Percentiles rank a stretch among this genome's conserved stretches.
phyloP scores from a whole-genome alignment of 53 echinoderm and acorn worm species.

The Antedon mediterranea region DNA sequence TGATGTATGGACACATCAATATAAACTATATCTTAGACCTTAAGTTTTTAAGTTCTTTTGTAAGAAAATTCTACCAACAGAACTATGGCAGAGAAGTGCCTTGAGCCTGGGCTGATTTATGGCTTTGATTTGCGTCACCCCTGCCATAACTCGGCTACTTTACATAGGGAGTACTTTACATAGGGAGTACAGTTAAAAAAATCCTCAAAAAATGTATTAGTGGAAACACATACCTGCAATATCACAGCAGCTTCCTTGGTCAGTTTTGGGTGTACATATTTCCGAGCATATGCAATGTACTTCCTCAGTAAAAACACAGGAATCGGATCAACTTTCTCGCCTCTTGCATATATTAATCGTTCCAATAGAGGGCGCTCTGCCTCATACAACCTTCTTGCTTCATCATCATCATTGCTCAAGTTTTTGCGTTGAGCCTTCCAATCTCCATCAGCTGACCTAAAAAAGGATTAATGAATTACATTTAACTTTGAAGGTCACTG shows the following conservation, averaged over 20 bases:
- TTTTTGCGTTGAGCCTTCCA: not conserved
- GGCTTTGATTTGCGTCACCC: too few relatives aligned
- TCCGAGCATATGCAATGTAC: conserved; percentile 94
- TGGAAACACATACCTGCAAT: conserved; percentile 41
- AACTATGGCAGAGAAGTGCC: too few relatives aligned
- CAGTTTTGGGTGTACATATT: conserved; percentile 86
- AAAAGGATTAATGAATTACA: not conserved
- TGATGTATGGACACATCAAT: too few relatives aligned
- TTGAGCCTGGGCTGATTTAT: too few relatives aligned
- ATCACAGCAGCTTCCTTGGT: conserved; percentile 57
- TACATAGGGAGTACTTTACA: too few relatives aligned
- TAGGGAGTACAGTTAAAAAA: too few relatives aligned
- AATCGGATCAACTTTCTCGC: conserved; percentile 68
- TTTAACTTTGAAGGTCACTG: too few relatives aligned
- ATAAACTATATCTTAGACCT: too few relatives aligned
- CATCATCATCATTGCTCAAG: conserved; percentile 24
- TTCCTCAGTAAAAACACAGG: conserved; percentile 87
- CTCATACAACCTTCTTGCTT: conserved; percentile 42
- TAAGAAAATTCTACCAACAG: too few relatives aligned
- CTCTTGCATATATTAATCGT: conserved; percentile 58
- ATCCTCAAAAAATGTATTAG: too few relatives aligned
- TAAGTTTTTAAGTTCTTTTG: too few relatives aligned
- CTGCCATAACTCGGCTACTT: too few relatives aligned
- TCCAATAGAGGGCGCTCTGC: conserved; percentile 59
- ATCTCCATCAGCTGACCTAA: not conserved